Base-by-base conservation (phyloP, 1,140 invertebrate genomes). In the Argopecten irradians region DNA sequence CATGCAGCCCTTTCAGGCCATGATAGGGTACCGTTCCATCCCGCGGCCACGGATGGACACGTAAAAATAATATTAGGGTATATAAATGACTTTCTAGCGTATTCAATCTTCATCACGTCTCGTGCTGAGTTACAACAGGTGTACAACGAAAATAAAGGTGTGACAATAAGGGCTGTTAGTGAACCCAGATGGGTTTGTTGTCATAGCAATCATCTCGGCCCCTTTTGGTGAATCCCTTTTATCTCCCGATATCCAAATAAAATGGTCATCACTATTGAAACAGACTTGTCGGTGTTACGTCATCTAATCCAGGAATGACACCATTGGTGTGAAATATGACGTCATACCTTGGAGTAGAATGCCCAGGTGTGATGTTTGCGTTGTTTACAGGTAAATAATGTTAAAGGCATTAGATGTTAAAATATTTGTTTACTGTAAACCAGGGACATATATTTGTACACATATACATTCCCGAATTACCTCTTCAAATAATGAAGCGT, bases 101-200 rank as follows among this genome's bases (percentile, higher is more conserved):
- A 8, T 71, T n/a, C 55, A 71, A 71, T 71, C 55, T 71, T 71
- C 8, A 71, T 71, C 55, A 71, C n/a, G 28, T 71, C 55, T 28
- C n/a, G 22, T 28, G 55, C n/a, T 71, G 55, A 71, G 55, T n/a
- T 71, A 7, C 55, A 71, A 11, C 55, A 71, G 55, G 55, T 71
- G 55, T 71, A 71, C 16, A 71, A 28, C 28, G 22, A 71, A 71
- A 71, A 71, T 71, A 71, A 71, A 71, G 55, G 55, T 71, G n/a
- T 71, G n/a, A 71, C 55, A 71, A 71, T 71, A 71, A 71, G 55
- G 55, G 55, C n/a, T 71, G 5, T 71, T 28, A 71, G 55, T 5
- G 55, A 71, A 22, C 55, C 55, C 55, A 71, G 55, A 71, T 71
- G 55, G 55, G 55, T 71, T 71, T 71, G 55, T 71, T 71, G 55